These are phyloP conservation scores for Hydrophis major DNA, from an alignment of 2,797 vertebrate genomes.

Conservation along the genomic window DNA sequence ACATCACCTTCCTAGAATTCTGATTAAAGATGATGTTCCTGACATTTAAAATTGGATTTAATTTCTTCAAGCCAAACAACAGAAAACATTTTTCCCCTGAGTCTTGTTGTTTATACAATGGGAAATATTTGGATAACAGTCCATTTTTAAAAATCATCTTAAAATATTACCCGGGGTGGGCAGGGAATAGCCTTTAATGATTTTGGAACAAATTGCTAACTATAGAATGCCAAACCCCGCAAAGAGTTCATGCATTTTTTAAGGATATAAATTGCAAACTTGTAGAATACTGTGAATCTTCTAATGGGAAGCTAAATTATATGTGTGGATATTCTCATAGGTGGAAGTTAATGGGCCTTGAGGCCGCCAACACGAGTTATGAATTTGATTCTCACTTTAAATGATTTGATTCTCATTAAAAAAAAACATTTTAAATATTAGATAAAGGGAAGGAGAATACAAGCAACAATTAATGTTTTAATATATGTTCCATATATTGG, in stretches of 20 bases:
- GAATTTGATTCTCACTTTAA: neutral
- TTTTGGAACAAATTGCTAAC: neutral
- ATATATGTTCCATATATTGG: too few species aligned
- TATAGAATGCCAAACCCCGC: neutral
- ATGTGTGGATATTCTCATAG: neutral
- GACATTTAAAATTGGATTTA: neutral
- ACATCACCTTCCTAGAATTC: neutral
- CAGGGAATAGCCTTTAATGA: neutral
- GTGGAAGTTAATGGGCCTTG: neutral
- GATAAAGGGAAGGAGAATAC: neutral
- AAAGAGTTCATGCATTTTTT: neutral
- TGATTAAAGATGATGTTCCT: neutral
- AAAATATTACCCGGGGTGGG: neutral
- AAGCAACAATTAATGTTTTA: neutral
- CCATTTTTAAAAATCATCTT: neutral
- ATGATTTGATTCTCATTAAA: neutral
- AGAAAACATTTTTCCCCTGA: too few species aligned
- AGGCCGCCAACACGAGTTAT: neutral
- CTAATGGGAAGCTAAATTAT: neutral
- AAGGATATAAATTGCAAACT: conserved; percentile 15
- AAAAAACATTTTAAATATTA: neutral
- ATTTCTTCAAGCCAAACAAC: neutral
- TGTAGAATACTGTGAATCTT: conserved; percentile 5
- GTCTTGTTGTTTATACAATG: neutral
- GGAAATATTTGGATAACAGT: neutral